Evolutionary conservation across 1,140 invertebrate genomes (phyloP).

Genomic region (Anastatus disparis): DNA sequence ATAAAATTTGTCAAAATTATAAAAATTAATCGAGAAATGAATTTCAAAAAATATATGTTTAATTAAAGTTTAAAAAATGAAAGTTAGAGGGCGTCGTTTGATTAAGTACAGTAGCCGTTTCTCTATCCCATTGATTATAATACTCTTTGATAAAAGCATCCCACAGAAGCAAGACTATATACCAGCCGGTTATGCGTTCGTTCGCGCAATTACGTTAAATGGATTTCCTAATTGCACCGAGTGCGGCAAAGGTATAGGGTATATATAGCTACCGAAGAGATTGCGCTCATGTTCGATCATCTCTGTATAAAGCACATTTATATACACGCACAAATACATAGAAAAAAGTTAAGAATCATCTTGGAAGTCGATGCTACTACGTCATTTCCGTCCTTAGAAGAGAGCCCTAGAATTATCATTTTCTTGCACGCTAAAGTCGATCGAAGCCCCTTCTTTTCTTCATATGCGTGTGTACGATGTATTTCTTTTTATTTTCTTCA

Average conservation of each 20-base stretch:
- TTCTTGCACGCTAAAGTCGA: slow-evolving; percentile 3
- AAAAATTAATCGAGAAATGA: no score
- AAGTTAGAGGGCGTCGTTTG: slow-evolving; percentile 48
- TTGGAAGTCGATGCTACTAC: no score
- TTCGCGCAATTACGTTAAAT: slow-evolving; percentile 66
- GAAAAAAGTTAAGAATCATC: no score
- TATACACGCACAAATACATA: no score
- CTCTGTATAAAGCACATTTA: no score
- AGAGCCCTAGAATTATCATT: neutral
- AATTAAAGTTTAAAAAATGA: no score
- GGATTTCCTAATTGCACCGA: slow-evolving; percentile 65
- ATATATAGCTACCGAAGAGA: slow-evolving; percentile 54
- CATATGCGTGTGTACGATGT: no score
- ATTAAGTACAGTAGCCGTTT: slow-evolving; percentile 58
- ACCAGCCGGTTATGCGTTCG: slow-evolving; percentile 42
- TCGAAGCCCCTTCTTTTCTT: neutral
- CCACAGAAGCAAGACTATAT: neutral
- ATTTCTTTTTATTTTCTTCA: slow-evolving; percentile 2
- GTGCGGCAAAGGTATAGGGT: slow-evolving; percentile 10
- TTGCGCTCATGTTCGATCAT: slow-evolving; percentile 63
- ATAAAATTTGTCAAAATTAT: no score
- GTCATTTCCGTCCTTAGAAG: slow-evolving; percentile 20
- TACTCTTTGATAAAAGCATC: no score
- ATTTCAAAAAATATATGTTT: no score
- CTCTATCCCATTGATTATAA: no score